These are phyloP conservation scores for Dendrolimus kikuchii DNA, from an alignment of 1,140 invertebrate genomes.

Conservation along the genomic window DNA sequence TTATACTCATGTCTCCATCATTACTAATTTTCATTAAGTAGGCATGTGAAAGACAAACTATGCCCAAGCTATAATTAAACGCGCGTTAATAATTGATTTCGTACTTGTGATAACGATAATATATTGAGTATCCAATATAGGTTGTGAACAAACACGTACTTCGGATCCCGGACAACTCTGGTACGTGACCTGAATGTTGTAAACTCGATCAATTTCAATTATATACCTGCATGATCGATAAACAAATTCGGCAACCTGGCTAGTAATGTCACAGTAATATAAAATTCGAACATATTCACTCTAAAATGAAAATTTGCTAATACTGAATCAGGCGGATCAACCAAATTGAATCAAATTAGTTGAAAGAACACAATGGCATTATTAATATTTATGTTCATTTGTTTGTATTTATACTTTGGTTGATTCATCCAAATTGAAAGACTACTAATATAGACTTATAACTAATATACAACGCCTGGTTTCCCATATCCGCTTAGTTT, in stretches of 20 bases:
- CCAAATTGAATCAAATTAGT: too few relatives aligned
- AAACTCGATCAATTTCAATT: slow-evolving; percentile 43
- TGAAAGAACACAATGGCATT: too few relatives aligned
- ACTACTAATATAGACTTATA: too few relatives aligned
- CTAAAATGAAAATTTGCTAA: neutral
- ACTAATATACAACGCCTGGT: too few relatives aligned
- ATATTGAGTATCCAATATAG: slow-evolving; percentile 41
- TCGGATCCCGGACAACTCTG: slow-evolving; percentile 15
- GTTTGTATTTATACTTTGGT: too few relatives aligned
- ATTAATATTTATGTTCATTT: too few relatives aligned
- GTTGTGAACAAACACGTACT: slow-evolving; percentile 24
- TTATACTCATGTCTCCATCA: too few relatives aligned
- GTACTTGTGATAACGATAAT: slow-evolving; percentile 42
- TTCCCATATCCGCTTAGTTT: too few relatives aligned
- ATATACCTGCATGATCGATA: slow-evolving; percentile 41
- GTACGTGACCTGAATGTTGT: slow-evolving; percentile 30
- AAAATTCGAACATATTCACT: too few relatives aligned
- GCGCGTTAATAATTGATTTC: slow-evolving; percentile 48
- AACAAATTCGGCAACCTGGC: slow-evolving; percentile 6
- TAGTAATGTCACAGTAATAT: too few relatives aligned
- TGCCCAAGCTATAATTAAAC: slow-evolving; percentile 3
- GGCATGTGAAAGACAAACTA: slow-evolving; percentile 6
- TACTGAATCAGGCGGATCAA: slow-evolving; percentile 3
- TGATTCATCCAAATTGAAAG: too few relatives aligned
- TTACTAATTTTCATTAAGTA: too few relatives aligned